These are phyloP conservation scores for Sinhomidia bicolor DNA, from an alignment of 2,888 invertebrate species.

Conservation along the genomic window DNA sequence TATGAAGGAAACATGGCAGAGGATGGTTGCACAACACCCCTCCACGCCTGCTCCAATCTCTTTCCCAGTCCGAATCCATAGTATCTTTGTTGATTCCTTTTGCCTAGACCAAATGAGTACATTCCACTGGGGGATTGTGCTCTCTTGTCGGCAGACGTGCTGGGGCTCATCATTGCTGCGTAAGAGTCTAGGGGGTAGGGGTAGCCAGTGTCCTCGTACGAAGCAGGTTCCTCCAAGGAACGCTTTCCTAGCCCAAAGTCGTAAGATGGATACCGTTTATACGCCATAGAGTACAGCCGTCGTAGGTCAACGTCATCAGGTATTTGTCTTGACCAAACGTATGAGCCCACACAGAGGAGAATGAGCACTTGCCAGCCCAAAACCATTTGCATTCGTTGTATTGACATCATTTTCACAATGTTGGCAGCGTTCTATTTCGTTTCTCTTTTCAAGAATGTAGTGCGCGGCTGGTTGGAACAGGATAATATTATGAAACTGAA, in stretches of 20 bases:
- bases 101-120: slow-evolving; percentile 79
- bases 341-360: slow-evolving; percentile 76
- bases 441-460: not conserved
- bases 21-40: slow-evolving; percentile 55
- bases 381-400: slow-evolving; percentile 77
- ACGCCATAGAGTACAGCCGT: slow-evolving; percentile 73
- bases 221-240: slow-evolving; percentile 72
- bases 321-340: slow-evolving; percentile 77
- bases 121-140: slow-evolving; percentile 67
- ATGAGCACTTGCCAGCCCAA: slow-evolving; percentile 76
- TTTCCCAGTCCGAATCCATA: slow-evolving; percentile 80
- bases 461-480: no score
- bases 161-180: slow-evolving; percentile 51
- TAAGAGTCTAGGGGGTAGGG: slow-evolving; percentile 73
- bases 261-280: slow-evolving; percentile 76
- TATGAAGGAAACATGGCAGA: slow-evolving; percentile 48
- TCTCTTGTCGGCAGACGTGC: slow-evolving; percentile 41
- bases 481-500: no score
- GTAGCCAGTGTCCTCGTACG: slow-evolving; percentile 76
- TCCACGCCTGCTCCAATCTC: slow-evolving; percentile 77
- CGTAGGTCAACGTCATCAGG: slow-evolving; percentile 78
- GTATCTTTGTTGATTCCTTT: slow-evolving; percentile 76
- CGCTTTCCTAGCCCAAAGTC: slow-evolving; percentile 80
- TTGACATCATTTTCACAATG: slow-evolving; percentile 61
- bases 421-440: no score